Evolutionary conservation across 2,113 vertebrate genomes (phyloP).

Genomic region (Zootoca vivipara): DNA sequence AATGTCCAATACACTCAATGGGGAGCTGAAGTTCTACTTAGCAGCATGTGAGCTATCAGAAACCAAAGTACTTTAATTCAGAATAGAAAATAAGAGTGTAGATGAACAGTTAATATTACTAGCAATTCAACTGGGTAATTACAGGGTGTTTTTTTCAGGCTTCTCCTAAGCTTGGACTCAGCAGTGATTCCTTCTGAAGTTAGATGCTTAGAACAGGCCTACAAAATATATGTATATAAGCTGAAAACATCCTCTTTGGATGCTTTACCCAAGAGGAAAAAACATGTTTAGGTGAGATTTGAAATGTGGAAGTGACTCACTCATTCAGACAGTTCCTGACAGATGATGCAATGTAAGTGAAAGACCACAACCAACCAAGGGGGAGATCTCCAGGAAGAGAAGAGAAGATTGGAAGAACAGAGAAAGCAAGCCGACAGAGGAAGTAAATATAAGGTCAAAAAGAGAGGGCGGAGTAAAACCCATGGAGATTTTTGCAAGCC

Average conservation of each 20-base stretch:
- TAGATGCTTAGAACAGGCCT: not conserved
- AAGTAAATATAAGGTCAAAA: not conserved
- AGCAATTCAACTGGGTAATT: not conserved
- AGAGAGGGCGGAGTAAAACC: not conserved
- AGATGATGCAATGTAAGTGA: not conserved
- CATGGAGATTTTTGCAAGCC: not conserved
- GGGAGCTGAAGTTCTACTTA: not conserved
- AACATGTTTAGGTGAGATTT: not conserved
- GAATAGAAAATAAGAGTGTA: not conserved
- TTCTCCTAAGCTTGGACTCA: not conserved
- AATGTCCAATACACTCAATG: no score
- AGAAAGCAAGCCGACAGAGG: not conserved
- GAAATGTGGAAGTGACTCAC: slow-evolving; percentile 15
- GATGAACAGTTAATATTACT: not conserved
- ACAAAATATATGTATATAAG: not conserved
- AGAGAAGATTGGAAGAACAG: not conserved
- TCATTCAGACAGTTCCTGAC: slow-evolving; percentile 1
- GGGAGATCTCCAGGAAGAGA: not conserved
- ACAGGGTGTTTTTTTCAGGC: not conserved
- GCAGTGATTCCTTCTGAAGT: not conserved
- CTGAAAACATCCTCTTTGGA: not conserved
- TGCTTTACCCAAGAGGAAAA: not conserved
- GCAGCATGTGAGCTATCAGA: not conserved
- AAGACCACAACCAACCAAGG: not conserved
- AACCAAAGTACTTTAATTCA: not conserved